A percentile compares a stretch with the other conserved stretches of the same genome.
Conservation (phyloP, 2,797 vertebrate species). For the Sebastes oblongus region DNA sequence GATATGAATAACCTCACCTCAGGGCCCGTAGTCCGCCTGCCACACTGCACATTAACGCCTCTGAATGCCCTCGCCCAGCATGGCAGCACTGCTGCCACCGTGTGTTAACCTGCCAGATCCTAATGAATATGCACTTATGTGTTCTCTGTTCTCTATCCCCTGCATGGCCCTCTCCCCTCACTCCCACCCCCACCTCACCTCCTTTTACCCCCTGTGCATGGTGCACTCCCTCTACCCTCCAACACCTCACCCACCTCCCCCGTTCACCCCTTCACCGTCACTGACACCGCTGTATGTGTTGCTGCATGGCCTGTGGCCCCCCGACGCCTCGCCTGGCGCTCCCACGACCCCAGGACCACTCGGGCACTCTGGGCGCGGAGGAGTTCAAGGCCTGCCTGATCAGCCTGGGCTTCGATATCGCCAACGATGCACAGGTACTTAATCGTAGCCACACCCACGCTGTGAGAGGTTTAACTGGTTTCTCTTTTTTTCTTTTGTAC, state of each 20-base stretch:
- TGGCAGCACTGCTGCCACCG: slow-evolving; percentile 66
- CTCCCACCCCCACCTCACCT: slow-evolving; percentile 8
- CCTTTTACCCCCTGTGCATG: slow-evolving; percentile 44
- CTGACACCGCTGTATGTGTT: slow-evolving; percentile 75
- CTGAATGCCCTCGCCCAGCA: slow-evolving; percentile 69
- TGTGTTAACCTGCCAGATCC: slow-evolving; percentile 80
- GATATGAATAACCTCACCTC: slow-evolving; percentile 61
- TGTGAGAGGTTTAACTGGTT: slow-evolving; percentile 75
- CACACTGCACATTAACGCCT: slow-evolving; percentile 76
- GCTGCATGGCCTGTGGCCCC: slow-evolving; percentile 84
- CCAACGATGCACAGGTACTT: slow-evolving; percentile 99
- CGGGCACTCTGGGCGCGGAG: slow-evolving; percentile 98
- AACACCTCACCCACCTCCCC: slow-evolving; percentile 57
- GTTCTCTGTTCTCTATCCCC: slow-evolving; percentile 81
- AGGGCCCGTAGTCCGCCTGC: slow-evolving; percentile 68
- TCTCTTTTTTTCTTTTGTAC: slow-evolving; percentile 75
- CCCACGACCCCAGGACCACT: slow-evolving; percentile 93
- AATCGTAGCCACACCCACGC: slow-evolving; percentile 34
- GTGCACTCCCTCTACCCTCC: slow-evolving; percentile 48
- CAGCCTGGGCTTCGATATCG: slow-evolving; percentile 99
- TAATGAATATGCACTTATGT: slow-evolving; percentile 90
- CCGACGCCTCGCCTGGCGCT: slow-evolving; percentile 57
- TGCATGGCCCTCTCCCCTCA: slow-evolving; percentile 81
- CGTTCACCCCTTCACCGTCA: slow-evolving; percentile 39
- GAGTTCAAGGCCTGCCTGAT: slow-evolving; percentile 99